phyloP scores from a whole-genome alignment of 2,888 invertebrate species.

The Drosophila formosana region DNA sequence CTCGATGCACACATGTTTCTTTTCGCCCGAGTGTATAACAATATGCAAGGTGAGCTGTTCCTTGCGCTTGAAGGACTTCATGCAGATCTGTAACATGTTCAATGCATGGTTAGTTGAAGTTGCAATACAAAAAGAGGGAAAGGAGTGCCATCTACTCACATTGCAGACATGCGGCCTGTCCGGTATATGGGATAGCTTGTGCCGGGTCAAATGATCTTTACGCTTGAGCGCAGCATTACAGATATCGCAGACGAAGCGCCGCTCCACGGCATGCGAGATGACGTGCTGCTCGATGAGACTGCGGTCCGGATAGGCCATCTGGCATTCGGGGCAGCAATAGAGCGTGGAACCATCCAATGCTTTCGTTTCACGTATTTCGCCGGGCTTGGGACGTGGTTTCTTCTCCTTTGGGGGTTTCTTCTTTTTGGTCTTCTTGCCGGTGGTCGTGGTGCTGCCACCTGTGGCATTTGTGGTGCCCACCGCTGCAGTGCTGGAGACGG shows the following conservation, averaged over 20 bases:
- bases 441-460: conserved; percentile 83
- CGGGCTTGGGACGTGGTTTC: conserved; percentile 91
- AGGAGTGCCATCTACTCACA: conserved; percentile 82
- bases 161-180: conserved; percentile 95
- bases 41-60: conserved; percentile 95
- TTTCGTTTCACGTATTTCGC: conserved; percentile 86
- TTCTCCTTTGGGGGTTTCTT: conserved; percentile 89
- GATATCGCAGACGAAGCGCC: conserved; percentile 94
- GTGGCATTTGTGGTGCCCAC: conserved; percentile 84
- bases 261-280: conserved; percentile 94
- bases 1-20: conserved; percentile 93
- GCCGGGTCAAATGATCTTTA: conserved; percentile 94
- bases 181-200: conserved; percentile 95
- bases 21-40: conserved; percentile 95
- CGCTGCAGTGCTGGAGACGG: conserved; percentile 84
- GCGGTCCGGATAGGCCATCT: conserved; percentile 95
- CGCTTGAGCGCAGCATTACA: conserved; percentile 95
- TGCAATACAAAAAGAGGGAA: background rate
- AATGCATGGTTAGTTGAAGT: background rate
- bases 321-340: conserved; percentile 95
- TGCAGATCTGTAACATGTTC: conserved; percentile 87
- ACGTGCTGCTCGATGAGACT: conserved; percentile 93
- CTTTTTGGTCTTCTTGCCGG: conserved; percentile 85
- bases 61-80: conserved; percentile 95
- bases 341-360: conserved; percentile 92